Conservation (phyloP, 2,113 vertebrate species). For the Corythaixoides concolor region DNA sequence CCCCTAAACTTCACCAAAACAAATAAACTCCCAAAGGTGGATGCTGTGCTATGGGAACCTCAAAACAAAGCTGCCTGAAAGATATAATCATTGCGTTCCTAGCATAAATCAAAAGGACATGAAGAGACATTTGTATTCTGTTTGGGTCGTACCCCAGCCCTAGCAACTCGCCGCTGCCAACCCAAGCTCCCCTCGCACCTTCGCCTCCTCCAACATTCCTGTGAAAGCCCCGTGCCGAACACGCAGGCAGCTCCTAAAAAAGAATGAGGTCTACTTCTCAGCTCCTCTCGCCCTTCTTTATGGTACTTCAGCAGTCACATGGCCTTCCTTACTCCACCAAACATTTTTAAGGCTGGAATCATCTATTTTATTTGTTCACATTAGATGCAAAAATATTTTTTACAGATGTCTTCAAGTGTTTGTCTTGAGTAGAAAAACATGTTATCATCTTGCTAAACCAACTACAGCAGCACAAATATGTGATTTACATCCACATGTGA, state of each 20-base stretch:
- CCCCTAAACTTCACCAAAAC: neutral
- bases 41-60: neutral
- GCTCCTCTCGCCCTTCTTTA: neutral
- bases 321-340: neutral
- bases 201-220: neutral
- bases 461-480: accelerated
- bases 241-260: neutral
- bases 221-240: neutral
- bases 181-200: neutral
- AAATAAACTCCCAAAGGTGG: neutral
- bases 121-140: neutral
- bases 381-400: neutral
- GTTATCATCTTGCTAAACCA: neutral
- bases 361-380: neutral
- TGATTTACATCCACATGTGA: neutral
- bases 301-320: accelerated
- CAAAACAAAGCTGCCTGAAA: neutral
- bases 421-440: neutral
- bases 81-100: neutral
- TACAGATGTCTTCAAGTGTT: neutral
- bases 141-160: neutral
- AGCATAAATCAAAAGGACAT: neutral
- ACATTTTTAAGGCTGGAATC: neutral
- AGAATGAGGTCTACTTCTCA: neutral
- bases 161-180: neutral